Conservation (phyloP, 2,888 invertebrate genomes). For the Branchinecta sandiegonensis region DNA sequence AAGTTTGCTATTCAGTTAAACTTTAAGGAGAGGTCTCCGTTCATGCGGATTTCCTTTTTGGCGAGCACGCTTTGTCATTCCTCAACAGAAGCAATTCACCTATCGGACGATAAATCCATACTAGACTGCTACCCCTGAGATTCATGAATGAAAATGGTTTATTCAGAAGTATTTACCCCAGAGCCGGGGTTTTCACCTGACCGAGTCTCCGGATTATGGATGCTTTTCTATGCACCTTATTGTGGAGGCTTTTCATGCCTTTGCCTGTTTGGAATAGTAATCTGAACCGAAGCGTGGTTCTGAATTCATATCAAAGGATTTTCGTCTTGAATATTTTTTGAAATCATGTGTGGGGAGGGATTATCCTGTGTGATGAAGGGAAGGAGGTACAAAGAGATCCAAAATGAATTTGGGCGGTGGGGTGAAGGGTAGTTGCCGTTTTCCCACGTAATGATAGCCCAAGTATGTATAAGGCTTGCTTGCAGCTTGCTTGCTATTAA, state of each 20-base stretch:
- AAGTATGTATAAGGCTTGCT: too few species aligned
- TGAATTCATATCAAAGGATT: slow-evolving; percentile 13
- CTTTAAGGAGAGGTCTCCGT: too few species aligned
- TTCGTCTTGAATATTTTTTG: slow-evolving; percentile 10
- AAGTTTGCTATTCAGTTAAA: too few species aligned
- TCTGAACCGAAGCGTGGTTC: slow-evolving; percentile 4
- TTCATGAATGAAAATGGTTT: not conserved
- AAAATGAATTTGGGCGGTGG: too few species aligned
- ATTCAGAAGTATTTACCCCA: slow-evolving; percentile 1
- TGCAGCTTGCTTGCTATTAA: too few species aligned
- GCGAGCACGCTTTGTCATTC: too few species aligned
- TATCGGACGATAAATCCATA: too few species aligned
- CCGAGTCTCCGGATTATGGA: slow-evolving; percentile 13
- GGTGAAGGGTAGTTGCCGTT: too few species aligned
- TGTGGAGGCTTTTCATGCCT: slow-evolving; percentile 10
- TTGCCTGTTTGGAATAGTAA: slow-evolving; percentile 9
- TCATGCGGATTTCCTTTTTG: too few species aligned
- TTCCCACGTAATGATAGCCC: too few species aligned
- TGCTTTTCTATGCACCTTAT: not conserved
- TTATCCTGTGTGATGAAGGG: slow-evolving; percentile 6
- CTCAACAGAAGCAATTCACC: too few species aligned
- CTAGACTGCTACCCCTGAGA: too few species aligned
- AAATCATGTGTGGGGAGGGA: not conserved
- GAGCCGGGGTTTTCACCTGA: not conserved
- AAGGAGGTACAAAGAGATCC: not conserved